Percentiles rank a stretch among this genome's conserved stretches.
These are phyloP conservation scores for Steromphala cineraria DNA, from an alignment of 2,888 invertebrate genomes.

Conservation along the genomic window DNA sequence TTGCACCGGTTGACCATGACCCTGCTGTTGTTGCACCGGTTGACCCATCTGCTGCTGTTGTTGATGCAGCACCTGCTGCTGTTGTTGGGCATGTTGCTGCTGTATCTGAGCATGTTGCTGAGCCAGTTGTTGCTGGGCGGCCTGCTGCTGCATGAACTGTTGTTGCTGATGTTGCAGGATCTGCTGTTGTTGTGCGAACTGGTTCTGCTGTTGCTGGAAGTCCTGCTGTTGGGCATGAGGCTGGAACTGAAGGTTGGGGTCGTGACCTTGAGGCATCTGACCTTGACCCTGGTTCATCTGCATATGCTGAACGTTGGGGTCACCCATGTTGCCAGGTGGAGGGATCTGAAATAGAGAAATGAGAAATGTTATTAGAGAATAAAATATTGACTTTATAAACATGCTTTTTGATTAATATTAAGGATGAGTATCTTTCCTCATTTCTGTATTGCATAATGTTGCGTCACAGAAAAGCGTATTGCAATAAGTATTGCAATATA, in stretches of 20 bases:
- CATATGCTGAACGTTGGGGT: slow-evolving; percentile 51
- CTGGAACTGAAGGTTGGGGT: slow-evolving; percentile 23
- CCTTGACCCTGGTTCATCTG: slow-evolving; percentile 42
- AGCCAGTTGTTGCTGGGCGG: slow-evolving; percentile 25
- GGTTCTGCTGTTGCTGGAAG: slow-evolving; percentile 31
- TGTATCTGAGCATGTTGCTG: slow-evolving; percentile 26
- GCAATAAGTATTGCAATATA: no score
- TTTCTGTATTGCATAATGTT: no score
- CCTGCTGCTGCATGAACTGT: slow-evolving; percentile 46
- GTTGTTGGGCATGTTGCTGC: slow-evolving; percentile 8
- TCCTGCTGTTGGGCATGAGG: slow-evolving; percentile 27
- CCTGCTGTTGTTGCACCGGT: slow-evolving; percentile 22
- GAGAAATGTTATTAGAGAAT: no score
- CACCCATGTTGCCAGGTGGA: neutral
- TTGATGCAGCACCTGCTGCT: slow-evolving; percentile 17
- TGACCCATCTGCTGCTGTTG: slow-evolving; percentile 28
- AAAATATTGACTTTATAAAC: no score
- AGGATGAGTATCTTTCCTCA: no score
- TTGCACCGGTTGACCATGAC: slow-evolving; percentile 16
- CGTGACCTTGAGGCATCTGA: neutral
- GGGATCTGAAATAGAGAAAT: neutral
- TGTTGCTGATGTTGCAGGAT: slow-evolving; percentile 37
- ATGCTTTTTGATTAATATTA: no score
- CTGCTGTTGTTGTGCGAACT: slow-evolving; percentile 31
- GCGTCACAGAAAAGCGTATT: no score